Evolutionary conservation across 2,113 vertebrate species (phyloP), one percentile per base, ranked within the genome.

Genomic region (Zosterops borbonicus): DNA sequence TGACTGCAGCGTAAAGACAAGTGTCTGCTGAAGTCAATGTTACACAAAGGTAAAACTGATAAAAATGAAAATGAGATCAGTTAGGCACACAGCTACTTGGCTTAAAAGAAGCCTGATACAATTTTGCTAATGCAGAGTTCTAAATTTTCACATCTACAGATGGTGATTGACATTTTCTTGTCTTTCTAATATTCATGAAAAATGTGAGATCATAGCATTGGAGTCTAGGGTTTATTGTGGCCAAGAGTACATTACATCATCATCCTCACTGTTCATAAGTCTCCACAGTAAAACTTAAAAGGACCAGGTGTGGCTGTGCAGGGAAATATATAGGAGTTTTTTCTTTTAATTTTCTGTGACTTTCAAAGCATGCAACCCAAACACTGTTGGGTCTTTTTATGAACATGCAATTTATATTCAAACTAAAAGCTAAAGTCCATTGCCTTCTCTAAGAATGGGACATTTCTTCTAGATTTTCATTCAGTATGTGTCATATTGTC

Each of bases 191-290:
- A 88, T 64, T 80, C 3, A 81, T 47, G 59, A 85, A 86, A 84
- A 63, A 89, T 46, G 8, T 60, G 88, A 91, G 64, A 91, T 90
- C 56, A 90, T 83, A 90, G 74, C 68, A 70, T 11, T 64, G 46
- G 20, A 88, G n/a, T 63, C 24, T 83, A 83, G 90, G 25, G n/a
- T 90, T 93, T 90, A 90, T 83, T 91, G 70, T 4, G 31, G 31
- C 22, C 68, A 96, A 81, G 64, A 92, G 60, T 86, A 94, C 93
- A 95, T 92, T 77, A 90, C 79, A 89, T 92, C 87, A 92, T 71
- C 63, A 37, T 88, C 78, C 67, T 77, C 63, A 50, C 31, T 93
- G 59, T 77, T 94, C 68, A 14, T 62, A 82, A 65, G 55, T 76
- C 74, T 73, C 63, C 60, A 90, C 15, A 73, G 37, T 56, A 9